Conservation (phyloP, 2,113 vertebrate species). For the Cygnus buccinator region DNA sequence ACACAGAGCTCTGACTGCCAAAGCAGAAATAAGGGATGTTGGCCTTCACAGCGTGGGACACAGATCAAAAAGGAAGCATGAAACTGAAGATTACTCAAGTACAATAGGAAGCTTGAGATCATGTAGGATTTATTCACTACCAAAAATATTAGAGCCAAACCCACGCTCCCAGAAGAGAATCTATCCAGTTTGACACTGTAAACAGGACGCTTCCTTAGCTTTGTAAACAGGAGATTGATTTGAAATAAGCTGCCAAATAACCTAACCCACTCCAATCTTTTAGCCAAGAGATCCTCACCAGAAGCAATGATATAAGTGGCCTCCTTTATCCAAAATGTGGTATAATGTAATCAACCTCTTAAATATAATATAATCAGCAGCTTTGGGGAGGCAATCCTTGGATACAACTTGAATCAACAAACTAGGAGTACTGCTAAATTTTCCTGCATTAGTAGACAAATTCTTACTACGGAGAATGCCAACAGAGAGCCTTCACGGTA, state of each 20-base stretch:
- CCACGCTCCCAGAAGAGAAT: constrained; percentile 22
- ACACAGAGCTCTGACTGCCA: not conserved
- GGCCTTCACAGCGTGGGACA: not conserved
- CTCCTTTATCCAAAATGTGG: not conserved
- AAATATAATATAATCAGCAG: not conserved
- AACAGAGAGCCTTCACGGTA: not conserved
- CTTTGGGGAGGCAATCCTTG: not conserved
- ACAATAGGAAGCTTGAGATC: constrained; percentile 38
- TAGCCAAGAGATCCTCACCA: not conserved
- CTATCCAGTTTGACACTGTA: not conserved
- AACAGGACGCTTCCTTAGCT: constrained; percentile 36
- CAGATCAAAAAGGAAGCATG: constrained; percentile 51
- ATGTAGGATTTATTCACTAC: constrained; percentile 46
- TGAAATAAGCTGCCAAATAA: constrained; percentile 24
- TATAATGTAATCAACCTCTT: not conserved
- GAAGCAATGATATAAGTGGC: not conserved
- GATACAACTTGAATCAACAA: not conserved
- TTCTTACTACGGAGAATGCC: not conserved
- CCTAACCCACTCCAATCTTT: not conserved
- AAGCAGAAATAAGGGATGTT: constrained; percentile 44
- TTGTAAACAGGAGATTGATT: constrained; percentile 44
- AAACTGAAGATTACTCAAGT: constrained; percentile 50
- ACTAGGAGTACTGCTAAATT: not conserved
- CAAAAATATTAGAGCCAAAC: constrained; percentile 38
- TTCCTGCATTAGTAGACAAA: not conserved